A percentile compares a stretch with the other conserved stretches of the same genome.
phyloP scores from a whole-genome alignment of 1,140 invertebrate genomes.

The Bombus impatiens region DNA sequence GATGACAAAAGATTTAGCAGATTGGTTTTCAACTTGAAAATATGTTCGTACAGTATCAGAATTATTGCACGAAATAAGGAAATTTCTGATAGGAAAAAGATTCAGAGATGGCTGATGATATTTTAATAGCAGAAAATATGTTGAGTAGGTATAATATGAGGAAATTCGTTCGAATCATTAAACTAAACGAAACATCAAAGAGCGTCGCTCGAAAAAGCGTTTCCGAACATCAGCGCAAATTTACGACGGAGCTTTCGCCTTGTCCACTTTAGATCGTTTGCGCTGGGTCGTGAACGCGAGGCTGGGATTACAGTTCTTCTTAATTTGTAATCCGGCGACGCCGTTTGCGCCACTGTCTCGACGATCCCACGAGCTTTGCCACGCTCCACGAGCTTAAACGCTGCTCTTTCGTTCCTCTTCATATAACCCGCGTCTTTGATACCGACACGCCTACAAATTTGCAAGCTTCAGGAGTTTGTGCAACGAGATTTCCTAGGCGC shows the following conservation, averaged over 20 bases:
- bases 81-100: too few species aligned
- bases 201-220: background rate
- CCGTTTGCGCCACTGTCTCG: conserved; percentile 30
- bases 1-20: too few species aligned
- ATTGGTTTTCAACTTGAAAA: too few species aligned
- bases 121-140: too few species aligned
- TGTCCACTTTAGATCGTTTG: conserved; percentile 17
- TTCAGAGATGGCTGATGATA: too few species aligned
- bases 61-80: too few species aligned
- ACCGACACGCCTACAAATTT: conserved; percentile 24
- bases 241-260: background rate
- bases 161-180: too few species aligned
- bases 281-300: background rate
- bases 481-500: background rate
- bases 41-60: too few species aligned
- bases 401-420: background rate
- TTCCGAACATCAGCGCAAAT: background rate
- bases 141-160: too few species aligned
- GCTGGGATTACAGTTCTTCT: conserved; percentile 34
- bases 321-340: conserved; percentile 32
- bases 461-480: background rate
- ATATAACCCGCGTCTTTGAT: conserved; percentile 13
- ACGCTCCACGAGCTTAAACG: conserved; percentile 15
- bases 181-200: background rate
- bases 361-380: conserved; percentile 15